Evolutionary conservation across 92 coral and sea anemone genomes (phyloP).

Genomic region (Galaxea fascicularis): DNA sequence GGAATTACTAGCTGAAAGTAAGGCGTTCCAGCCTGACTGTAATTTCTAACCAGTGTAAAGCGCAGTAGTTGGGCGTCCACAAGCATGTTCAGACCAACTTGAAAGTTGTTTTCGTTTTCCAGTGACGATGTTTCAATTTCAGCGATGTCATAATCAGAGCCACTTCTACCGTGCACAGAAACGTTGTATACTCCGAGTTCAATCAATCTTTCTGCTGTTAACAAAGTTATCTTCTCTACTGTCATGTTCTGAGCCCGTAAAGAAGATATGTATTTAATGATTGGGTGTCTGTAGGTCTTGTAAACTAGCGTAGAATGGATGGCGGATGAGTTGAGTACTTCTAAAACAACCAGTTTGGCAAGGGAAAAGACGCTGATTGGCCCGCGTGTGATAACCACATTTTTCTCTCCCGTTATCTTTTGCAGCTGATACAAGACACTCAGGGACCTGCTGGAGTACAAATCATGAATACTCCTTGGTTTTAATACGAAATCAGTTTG

Average conservation of each 20-base stretch:
- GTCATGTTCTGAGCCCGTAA: constrained; percentile 13
- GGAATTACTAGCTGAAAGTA: constrained; percentile 61
- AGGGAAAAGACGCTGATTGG: constrained; percentile 64
- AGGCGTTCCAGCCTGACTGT: background rate
- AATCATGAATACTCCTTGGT: background rate
- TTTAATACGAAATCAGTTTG: constrained; percentile 17
- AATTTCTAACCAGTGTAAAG: constrained; percentile 26
- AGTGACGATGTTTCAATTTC: constrained; percentile 27
- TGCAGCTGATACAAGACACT: constrained; percentile 50
- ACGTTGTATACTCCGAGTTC: constrained; percentile 34
- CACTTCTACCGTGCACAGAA: constrained; percentile 41
- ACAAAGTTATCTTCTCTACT: constrained; percentile 23
- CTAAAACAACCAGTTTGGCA: constrained; percentile 43
- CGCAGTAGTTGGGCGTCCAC: constrained; percentile 20
- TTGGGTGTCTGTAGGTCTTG: constrained; percentile 4
- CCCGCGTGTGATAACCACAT: constrained; percentile 35
- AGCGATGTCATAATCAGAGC: constrained; percentile 45
- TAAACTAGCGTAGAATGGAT: constrained; percentile 36
- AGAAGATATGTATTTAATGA: constrained; percentile 7
- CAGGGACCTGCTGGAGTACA: constrained; percentile 34
- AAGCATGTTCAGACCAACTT: constrained; percentile 53
- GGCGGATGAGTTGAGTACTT: constrained; percentile 13
- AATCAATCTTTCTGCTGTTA: constrained; percentile 34
- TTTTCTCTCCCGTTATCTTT: constrained; percentile 47
- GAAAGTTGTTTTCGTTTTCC: background rate